phyloP scores from a whole-genome alignment of 2,113 vertebrate genomes.

The Pycnonotus jocosus region DNA sequence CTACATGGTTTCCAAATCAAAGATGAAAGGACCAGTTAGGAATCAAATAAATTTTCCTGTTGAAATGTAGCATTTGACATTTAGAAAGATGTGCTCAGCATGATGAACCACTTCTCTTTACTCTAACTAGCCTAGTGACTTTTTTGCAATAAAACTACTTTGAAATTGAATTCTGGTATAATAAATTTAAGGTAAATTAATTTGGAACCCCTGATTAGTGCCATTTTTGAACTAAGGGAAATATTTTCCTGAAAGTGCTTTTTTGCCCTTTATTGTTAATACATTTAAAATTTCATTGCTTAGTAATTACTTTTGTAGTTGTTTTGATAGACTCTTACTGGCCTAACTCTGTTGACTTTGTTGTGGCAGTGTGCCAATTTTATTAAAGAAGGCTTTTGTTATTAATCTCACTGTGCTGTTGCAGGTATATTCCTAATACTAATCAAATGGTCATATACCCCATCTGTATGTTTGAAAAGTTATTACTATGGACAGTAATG shows the following conservation, averaged over 20 bases:
- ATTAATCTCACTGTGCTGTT: background rate
- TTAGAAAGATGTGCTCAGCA: conserved; percentile 49
- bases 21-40: conserved; percentile 61
- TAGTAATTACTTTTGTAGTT: conserved; percentile 76
- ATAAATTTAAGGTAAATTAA: conserved; percentile 47
- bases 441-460: conserved; percentile 70
- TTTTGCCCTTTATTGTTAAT: conserved; percentile 56
- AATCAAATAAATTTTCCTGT: conserved; percentile 65
- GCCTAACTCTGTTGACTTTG: conserved; percentile 70
- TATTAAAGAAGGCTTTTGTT: conserved; percentile 71
- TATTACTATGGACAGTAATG: background rate
- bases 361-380: conserved; percentile 74
- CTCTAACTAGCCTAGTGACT: conserved; percentile 20
- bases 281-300: conserved; percentile 73
- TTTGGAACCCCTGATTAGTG: conserved; percentile 8
- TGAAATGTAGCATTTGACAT: conserved; percentile 55
- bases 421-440: background rate
- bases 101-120: conserved; percentile 27
- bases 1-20: conserved; percentile 57
- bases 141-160: conserved; percentile 36
- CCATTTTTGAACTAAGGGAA: conserved; percentile 19
- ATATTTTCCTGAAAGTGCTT: background rate
- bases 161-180: conserved; percentile 22
- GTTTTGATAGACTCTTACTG: conserved; percentile 76
- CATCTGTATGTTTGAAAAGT: conserved; percentile 25